These are phyloP conservation scores for Opisthocomus hoazin DNA, from an alignment of 2,113 vertebrate genomes.

Conservation along the genomic window DNA sequence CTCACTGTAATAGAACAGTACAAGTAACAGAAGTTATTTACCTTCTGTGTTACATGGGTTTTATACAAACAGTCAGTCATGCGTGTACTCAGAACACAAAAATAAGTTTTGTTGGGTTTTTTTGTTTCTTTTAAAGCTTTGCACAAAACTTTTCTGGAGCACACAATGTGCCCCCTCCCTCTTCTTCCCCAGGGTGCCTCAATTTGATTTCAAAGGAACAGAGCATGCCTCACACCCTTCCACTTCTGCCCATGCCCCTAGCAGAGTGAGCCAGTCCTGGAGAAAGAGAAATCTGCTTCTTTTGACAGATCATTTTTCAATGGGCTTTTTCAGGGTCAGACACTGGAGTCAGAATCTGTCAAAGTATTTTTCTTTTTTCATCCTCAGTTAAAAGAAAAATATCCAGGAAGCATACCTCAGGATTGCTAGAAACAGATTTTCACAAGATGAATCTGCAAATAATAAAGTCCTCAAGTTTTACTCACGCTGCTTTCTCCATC, in stretches of 20 bases:
- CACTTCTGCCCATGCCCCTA: neutral
- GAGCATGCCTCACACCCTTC: neutral
- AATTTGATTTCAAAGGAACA: neutral
- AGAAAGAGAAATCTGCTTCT: neutral
- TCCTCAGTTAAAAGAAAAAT: neutral
- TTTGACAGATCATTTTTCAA: neutral
- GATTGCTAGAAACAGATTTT: neutral
- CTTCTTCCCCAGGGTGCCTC: neutral
- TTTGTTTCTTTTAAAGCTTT: neutral
- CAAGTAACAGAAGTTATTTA: neutral
- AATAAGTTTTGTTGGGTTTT: neutral
- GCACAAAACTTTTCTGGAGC: neutral
- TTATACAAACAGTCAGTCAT: neutral
- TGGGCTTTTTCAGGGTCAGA: neutral
- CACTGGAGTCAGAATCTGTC: neutral
- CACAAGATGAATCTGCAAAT: neutral
- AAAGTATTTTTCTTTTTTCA: neutral
- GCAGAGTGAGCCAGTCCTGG: neutral
- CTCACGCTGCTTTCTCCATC: neutral
- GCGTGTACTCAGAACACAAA: neutral
- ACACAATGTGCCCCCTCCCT: fast-evolving
- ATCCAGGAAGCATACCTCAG: neutral
- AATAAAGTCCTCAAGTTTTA: neutral
- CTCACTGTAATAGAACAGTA: neutral
- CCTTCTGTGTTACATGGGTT: neutral